phyloP scores from a whole-genome alignment of 1,140 invertebrate genomes.

The Temnothorax longispinosus region DNA sequence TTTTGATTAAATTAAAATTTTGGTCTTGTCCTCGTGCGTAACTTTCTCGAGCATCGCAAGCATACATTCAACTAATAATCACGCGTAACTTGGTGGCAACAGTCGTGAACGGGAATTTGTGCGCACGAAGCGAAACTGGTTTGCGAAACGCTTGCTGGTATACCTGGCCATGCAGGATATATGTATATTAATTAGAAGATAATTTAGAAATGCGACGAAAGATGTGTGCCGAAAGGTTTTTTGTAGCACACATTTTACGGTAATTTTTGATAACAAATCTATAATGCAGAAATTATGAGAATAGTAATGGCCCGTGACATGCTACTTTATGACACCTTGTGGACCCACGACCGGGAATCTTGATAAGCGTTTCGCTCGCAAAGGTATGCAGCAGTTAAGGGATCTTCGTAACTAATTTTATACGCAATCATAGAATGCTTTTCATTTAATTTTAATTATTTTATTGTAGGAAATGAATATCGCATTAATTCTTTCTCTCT shows the following conservation, averaged over 20 bases:
- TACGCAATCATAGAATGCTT: background rate
- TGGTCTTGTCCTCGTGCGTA: background rate
- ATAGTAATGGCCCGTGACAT: constrained; percentile 34
- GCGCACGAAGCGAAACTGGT: constrained; percentile 37
- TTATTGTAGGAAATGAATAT: constrained; percentile 12
- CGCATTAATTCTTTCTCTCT: background rate
- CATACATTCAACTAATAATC: background rate
- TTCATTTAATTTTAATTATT: constrained; percentile 8
- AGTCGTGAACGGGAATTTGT: constrained; percentile 10
- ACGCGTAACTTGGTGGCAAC: constrained; percentile 23
- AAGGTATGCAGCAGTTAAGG: background rate
- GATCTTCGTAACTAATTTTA: constrained; percentile 22
- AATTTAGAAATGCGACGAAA: constrained; percentile 47
- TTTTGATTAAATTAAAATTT: constrained; percentile 12
- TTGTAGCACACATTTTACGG: constrained; percentile 18
- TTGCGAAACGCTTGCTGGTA: constrained; percentile 17
- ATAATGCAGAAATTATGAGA: constrained; percentile 31
- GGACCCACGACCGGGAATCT: background rate
- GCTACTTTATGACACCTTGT: background rate
- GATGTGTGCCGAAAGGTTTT: constrained; percentile 8
- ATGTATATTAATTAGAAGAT: constrained; percentile 41
- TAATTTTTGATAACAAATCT: constrained; percentile 44
- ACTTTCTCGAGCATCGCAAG: background rate
- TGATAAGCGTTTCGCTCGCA: background rate
- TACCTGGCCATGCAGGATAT: background rate